Evolutionary conservation across 2,888 invertebrate genomes (phyloP).

Genomic region (Onthophagus sagittarius): DNA sequence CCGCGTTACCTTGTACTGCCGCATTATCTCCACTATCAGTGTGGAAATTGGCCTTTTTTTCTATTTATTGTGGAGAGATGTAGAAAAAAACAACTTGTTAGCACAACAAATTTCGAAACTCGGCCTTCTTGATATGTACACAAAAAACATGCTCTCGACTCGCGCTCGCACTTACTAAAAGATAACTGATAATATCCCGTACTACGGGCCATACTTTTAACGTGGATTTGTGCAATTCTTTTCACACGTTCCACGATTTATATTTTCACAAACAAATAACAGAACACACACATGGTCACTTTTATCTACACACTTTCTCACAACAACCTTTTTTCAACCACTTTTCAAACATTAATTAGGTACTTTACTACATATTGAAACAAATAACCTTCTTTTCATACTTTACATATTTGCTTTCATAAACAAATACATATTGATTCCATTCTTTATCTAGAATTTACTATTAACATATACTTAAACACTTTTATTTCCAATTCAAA

Average conservation of each 20-base stretch:
- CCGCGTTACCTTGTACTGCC: conserved; percentile 2
- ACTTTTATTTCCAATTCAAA: too few species aligned
- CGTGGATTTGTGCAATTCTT: background rate
- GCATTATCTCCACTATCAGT: conserved; percentile 3
- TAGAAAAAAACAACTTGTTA: conserved; percentile 7
- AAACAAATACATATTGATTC: too few species aligned
- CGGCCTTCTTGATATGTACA: conserved; percentile 6
- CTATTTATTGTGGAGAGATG: conserved; percentile 1
- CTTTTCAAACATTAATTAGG: background rate
- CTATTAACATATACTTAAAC: too few species aligned
- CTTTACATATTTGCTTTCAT: too few species aligned
- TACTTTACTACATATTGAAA: background rate
- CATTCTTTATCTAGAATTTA: too few species aligned
- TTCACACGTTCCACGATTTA: background rate
- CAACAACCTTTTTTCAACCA: background rate
- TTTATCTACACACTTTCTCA: background rate
- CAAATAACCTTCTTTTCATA: background rate
- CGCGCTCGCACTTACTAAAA: background rate
- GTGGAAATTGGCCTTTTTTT: conserved; percentile 5
- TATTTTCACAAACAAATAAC: background rate
- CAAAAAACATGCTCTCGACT: background rate
- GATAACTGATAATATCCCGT: background rate
- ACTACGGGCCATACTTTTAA: background rate
- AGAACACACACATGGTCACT: background rate
- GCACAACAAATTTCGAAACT: conserved; percentile 11